These are phyloP conservation scores for Oreochromis niloticus DNA, from an alignment of 2,113 vertebrate species.

Conservation along the genomic window DNA sequence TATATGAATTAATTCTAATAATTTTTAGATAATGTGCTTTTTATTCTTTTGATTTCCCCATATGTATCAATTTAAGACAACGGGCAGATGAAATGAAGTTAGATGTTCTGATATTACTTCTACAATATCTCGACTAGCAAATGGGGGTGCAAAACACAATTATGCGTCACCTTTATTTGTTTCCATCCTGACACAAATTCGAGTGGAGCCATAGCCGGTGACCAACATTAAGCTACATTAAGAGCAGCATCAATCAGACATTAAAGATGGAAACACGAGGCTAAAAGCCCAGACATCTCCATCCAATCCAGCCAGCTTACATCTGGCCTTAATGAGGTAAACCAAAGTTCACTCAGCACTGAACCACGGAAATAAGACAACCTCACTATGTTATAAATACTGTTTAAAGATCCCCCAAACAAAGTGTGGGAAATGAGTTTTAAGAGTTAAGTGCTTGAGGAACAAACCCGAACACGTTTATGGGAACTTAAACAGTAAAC, in stretches of 20 bases:
- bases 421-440: background rate
- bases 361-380: background rate
- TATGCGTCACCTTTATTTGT: background rate
- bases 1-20: background rate
- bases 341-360: background rate
- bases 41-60: background rate
- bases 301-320: background rate
- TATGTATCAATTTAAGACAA: background rate
- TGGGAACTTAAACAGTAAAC: background rate
- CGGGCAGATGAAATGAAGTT: background rate
- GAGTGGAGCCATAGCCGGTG: background rate
- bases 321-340: constrained; percentile 9
- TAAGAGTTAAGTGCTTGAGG: background rate
- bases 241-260: constrained; percentile 16
- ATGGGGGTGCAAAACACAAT: background rate
- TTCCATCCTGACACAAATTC: constrained; percentile 19
- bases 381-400: background rate
- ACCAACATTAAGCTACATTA: background rate
- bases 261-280: background rate
- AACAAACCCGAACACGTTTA: background rate
- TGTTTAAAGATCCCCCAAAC: background rate
- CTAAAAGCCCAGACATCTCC: background rate
- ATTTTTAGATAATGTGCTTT: background rate
- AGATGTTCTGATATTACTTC: background rate
- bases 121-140: background rate